These are phyloP conservation scores for Epinotia ramella DNA, from an alignment of 2,888 invertebrate species.

Conservation along the genomic window DNA sequence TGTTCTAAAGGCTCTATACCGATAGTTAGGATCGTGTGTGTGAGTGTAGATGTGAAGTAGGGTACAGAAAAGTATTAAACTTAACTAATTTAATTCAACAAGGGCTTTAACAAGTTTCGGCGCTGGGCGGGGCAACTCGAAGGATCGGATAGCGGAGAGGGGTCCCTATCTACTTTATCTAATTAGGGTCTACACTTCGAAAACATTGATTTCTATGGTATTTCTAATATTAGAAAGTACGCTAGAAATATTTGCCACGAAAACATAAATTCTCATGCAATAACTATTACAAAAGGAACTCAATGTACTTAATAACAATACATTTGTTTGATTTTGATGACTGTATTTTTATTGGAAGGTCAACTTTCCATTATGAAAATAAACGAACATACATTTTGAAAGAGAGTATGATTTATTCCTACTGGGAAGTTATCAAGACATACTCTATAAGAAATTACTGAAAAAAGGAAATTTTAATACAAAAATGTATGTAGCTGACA, in stretches of 20 bases:
- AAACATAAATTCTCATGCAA: conserved; percentile 25
- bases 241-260: conserved; percentile 13
- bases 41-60: conserved; percentile 74
- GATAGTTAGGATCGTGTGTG: conserved; percentile 61
- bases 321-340: too few species aligned
- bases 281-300: neutral
- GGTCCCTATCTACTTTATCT: conserved; percentile 74
- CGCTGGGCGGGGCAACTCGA: conserved; percentile 83
- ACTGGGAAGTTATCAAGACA: neutral
- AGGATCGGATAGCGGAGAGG: conserved; percentile 64
- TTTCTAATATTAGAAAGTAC: neutral
- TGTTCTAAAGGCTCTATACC: conserved; percentile 46
- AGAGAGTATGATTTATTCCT: neutral
- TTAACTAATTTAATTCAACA: conserved; percentile 61
- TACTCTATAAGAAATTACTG: conserved; percentile 36
- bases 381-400: neutral
- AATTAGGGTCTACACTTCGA: conserved; percentile 73
- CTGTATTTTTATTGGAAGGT: too few species aligned
- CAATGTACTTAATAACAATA: too few species aligned
- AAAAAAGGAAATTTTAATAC: conserved; percentile 40
- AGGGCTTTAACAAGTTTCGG: conserved; percentile 75
- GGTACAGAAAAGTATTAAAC: conserved; percentile 67
- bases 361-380: too few species aligned
- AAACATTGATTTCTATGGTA: conserved; percentile 55
- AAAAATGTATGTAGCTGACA: conserved; percentile 32